Percentiles rank a stretch among this genome's conserved stretches.
These are phyloP conservation scores for Lepidocyrtinus sp. DNA, from an alignment of 2,888 invertebrate genomes.

Conservation along the genomic window DNA sequence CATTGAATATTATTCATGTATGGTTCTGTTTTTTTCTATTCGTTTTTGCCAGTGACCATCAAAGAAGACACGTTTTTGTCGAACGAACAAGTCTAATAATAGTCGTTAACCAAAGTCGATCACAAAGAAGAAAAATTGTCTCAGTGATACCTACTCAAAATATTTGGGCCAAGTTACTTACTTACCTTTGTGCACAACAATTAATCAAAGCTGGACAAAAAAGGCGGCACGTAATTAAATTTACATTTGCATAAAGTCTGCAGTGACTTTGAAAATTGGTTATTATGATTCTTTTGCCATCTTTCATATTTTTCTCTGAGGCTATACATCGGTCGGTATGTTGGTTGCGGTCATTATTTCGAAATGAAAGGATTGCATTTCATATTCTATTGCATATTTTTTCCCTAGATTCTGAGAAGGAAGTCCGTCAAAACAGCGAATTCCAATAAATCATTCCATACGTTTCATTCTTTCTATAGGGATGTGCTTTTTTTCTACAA, in stretches of 20 bases:
- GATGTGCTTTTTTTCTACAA: not conserved
- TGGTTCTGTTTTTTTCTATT: conserved; percentile 1
- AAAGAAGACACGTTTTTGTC: conserved; percentile 18
- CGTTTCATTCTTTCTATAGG: not conserved
- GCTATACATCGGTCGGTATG: not conserved
- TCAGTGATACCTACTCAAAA: not conserved
- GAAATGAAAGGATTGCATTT: conserved; percentile 6
- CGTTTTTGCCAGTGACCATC: conserved; percentile 6
- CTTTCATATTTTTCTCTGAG: not conserved
- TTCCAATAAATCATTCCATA: conserved; percentile 35
- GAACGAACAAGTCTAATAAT: conserved; percentile 17
- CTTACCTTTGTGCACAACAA: not conserved
- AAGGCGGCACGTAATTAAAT: conserved; percentile 14
- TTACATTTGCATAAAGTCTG: not conserved
- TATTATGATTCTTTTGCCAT: conserved; percentile 1
- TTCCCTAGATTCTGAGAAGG: conserved; percentile 27
- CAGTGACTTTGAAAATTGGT: conserved; percentile 5
- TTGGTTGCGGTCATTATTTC: conserved; percentile 6
- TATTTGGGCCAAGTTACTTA: not conserved
- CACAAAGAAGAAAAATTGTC: conserved; percentile 10
- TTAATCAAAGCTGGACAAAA: conserved; percentile 20
- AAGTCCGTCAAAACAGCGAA: conserved; percentile 31
- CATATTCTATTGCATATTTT: conserved; percentile 1
- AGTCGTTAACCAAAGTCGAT: conserved; percentile 17
- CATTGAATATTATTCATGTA: not conserved